Conservation (phyloP, 2,113 vertebrate species). For the Dolichotis patagonum region DNA sequence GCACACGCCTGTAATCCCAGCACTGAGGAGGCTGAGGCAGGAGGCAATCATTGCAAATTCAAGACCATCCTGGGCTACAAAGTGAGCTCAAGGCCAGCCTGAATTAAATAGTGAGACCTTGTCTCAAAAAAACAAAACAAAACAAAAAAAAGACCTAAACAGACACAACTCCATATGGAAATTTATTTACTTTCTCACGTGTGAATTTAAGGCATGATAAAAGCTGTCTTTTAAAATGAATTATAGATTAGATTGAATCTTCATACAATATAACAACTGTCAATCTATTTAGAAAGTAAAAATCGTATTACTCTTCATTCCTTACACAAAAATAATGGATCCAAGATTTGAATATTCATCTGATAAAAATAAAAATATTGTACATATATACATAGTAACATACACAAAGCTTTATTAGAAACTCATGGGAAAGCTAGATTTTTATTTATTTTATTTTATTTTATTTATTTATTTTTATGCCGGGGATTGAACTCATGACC, state of each 20-base stretch:
- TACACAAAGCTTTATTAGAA: slow-evolving; percentile 16
- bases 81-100: no score
- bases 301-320: neutral
- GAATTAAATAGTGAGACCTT: neutral
- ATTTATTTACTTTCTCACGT: neutral
- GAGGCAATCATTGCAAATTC: no score
- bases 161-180: neutral
- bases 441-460: slow-evolving; percentile 37
- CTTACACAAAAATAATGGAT: neutral
- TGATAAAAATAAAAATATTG: neutral
- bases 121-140: no score
- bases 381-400: neutral
- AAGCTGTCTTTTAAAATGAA: slow-evolving; percentile 25
- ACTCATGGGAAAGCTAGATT: neutral
- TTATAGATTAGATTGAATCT: slow-evolving; percentile 10
- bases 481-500: no score
- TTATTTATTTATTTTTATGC: no score
- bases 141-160: neutral
- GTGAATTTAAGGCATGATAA: neutral
- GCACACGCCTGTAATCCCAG: no score
- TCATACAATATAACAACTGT: slow-evolving; percentile 27
- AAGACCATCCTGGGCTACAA: no score
- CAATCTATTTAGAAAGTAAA: slow-evolving; percentile 13
- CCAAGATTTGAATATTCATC: neutral
- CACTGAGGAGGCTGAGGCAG: no score